These are phyloP conservation scores for Myodes glareolus DNA, from an alignment of 2,113 vertebrate genomes.

Conservation along the genomic window DNA sequence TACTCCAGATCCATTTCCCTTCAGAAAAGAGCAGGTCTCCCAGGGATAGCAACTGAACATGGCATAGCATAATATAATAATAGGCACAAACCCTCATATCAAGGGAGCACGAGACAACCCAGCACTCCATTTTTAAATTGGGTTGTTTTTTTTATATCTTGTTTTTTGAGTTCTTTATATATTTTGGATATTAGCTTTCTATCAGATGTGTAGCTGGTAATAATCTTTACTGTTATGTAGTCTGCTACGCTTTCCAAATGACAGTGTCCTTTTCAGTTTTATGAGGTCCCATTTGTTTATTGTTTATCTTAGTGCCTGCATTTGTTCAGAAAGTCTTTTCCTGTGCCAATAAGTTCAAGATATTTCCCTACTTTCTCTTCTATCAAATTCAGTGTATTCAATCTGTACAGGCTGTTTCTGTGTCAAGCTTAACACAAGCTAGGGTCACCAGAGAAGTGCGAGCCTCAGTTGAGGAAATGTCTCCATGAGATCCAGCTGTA, in stretches of 20 bases:
- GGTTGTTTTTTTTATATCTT: neutral
- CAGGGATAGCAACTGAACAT: neutral
- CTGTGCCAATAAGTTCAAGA: neutral
- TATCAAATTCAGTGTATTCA: neutral
- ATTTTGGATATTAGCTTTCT: neutral
- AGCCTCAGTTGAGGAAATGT: neutral
- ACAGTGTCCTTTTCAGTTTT: neutral
- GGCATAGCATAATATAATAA: neutral
- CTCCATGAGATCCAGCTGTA: neutral
- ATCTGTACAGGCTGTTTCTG: neutral
- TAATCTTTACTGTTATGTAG: neutral
- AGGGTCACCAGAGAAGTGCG: neutral
- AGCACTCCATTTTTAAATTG: neutral
- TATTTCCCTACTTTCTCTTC: neutral
- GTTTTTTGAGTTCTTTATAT: neutral
- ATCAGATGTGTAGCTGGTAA: neutral
- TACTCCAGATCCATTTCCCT: neutral
- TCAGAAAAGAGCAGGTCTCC: neutral
- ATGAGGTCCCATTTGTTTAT: neutral
- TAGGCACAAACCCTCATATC: neutral
- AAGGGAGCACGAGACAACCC: neutral
- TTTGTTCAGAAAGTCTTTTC: neutral
- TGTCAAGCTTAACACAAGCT: neutral
- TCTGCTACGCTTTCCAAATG: neutral
- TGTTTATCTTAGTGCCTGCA: neutral